These are phyloP conservation scores for Drosophila recens DNA, from an alignment of 2,888 invertebrate genomes.

Conservation along the genomic window DNA sequence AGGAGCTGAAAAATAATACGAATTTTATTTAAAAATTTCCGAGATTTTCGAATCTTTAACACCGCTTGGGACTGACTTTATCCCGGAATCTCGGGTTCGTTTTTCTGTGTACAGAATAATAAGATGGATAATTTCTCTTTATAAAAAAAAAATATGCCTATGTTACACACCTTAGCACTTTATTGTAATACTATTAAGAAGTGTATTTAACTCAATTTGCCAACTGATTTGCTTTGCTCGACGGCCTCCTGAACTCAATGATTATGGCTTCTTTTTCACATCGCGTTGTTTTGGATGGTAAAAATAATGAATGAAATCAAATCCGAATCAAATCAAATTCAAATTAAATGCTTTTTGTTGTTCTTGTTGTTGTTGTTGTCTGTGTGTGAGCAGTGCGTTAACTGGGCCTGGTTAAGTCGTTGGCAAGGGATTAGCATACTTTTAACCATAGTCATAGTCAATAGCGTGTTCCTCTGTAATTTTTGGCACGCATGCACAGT, in stretches of 20 bases:
- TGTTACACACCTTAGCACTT: neutral
- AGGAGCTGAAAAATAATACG: too few relatives aligned
- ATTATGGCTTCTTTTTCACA: constrained; percentile 29
- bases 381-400: constrained; percentile 60
- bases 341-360: constrained; percentile 79
- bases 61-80: too few relatives aligned
- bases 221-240: constrained; percentile 63
- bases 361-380: constrained; percentile 22
- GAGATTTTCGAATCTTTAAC: too few relatives aligned
- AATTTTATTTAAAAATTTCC: too few relatives aligned
- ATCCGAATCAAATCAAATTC: constrained; percentile 65
- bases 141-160: neutral
- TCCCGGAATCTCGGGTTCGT: too few relatives aligned
- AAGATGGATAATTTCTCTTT: too few relatives aligned
- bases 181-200: neutral
- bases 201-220: constrained; percentile 39
- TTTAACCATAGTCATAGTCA: constrained; percentile 32
- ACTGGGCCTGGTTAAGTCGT: constrained; percentile 74
- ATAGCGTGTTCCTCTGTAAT: constrained; percentile 44
- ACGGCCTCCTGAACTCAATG: constrained; percentile 1
- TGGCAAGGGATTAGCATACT: constrained; percentile 63
- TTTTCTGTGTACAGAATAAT: too few relatives aligned
- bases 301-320: constrained; percentile 78
- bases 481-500: constrained; percentile 72
- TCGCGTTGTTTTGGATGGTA: constrained; percentile 6